Conservation (phyloP, 2,888 invertebrate genomes). For the Chrysolina oricalcia region DNA sequence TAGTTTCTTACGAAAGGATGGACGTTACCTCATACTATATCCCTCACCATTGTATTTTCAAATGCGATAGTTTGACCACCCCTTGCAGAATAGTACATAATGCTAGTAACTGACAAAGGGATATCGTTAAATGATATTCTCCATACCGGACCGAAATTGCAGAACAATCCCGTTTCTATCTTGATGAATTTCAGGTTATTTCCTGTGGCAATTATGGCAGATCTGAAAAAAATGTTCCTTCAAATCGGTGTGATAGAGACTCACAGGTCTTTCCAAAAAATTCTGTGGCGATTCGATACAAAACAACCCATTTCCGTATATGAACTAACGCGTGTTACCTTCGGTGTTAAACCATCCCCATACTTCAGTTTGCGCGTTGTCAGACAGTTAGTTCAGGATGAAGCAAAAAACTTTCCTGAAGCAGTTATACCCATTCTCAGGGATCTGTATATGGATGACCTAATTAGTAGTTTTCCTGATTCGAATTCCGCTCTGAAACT, state of each 20-base stretch:
- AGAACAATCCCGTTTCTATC: neutral
- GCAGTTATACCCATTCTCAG: neutral
- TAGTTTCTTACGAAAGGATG: neutral
- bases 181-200: neutral
- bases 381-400: slow-evolving; percentile 2
- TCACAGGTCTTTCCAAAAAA: neutral
- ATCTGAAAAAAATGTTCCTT: slow-evolving; percentile 1
- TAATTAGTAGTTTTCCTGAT: neutral
- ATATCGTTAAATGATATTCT: neutral
- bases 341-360: neutral
- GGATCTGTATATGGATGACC: neutral
- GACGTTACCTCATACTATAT: neutral
- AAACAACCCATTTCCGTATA: neutral
- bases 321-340: neutral
- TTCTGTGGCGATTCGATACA: neutral
- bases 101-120: neutral
- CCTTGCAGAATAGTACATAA: neutral
- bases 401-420: neutral
- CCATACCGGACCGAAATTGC: neutral
- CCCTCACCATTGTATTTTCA: neutral
- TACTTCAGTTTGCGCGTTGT: neutral
- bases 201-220: neutral
- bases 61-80: neutral
- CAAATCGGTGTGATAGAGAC: neutral
- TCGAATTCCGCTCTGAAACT: neutral